Evolutionary conservation across 2,797 vertebrate species (phyloP).

Genomic region (Melanogrammus aeglefinus): DNA sequence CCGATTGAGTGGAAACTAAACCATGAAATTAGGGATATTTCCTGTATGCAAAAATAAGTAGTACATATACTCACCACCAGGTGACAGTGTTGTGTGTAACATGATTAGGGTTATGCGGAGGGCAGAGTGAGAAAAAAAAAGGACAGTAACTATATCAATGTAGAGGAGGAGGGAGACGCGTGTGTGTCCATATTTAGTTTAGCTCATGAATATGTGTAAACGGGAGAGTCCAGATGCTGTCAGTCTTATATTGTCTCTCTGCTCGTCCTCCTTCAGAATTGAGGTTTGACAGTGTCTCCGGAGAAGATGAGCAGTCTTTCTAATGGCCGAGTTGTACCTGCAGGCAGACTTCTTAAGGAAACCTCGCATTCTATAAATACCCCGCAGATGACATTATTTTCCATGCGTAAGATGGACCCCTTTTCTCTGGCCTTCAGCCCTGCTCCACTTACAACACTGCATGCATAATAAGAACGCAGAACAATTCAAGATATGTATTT

Average conservation of each 20-base stretch:
- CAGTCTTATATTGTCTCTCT: neutral
- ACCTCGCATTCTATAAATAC: conserved; percentile 60
- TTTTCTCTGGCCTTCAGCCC: conserved; percentile 50
- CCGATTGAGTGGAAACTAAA: neutral
- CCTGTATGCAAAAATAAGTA: neutral
- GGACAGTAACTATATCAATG: neutral
- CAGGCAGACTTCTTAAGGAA: conserved; percentile 45
- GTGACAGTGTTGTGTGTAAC: conserved; percentile 11
- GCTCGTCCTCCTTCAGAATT: conserved; percentile 14
- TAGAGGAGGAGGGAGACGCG: neutral
- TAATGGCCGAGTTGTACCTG: conserved; percentile 43
- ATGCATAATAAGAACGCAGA: neutral
- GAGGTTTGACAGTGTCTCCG: conserved; percentile 26
- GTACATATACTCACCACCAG: conserved; percentile 13
- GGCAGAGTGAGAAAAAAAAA: neutral
- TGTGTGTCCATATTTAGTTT: neutral
- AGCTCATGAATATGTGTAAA: neutral
- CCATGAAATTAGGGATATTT: neutral
- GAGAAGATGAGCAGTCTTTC: conserved; percentile 44
- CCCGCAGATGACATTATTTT: conserved; percentile 55
- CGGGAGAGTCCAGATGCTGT: neutral
- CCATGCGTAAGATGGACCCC: conserved; percentile 45
- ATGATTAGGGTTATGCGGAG: neutral
- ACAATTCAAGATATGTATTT: neutral
- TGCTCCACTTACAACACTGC: conserved; percentile 52